Evolutionary conservation across 2,113 vertebrate genomes (phyloP), one percentile per base, ranked within the genome.

Genomic region (Pampusana beccarii): DNA sequence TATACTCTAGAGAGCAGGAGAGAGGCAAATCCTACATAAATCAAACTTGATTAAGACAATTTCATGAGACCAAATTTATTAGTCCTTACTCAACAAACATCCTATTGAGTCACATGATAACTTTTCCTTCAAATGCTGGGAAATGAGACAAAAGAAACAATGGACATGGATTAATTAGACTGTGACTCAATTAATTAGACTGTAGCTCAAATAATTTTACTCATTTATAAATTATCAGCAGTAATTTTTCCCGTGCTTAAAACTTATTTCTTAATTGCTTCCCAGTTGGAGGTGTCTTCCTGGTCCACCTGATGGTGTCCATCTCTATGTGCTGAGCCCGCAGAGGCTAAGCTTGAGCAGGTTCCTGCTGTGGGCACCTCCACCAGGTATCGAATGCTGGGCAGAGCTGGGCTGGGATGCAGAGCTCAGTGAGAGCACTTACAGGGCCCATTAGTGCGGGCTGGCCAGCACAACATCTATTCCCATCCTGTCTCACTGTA

Each of bases 371-470:
- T 13, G 18, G 50, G 11, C 38, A 60, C 1, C 10, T 51, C 17
- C 36, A 56, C 2, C 12, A 34, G 23, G 28, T 11, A 40, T 6
- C 0, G 0, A 53, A 61, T 0, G 0, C 20, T 57, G 42, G 29
- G 10, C 33, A 95, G 66, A 38, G 51, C 24, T 3, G 3, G 6
- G 16, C 34, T 0, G 0, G 17, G n/a, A 62, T 28, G 26, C 10
- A 40, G 17, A 50, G 10, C 25, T 36, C 44, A 57, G 44, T 25
- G 20, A 36, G 6, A 79, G 6, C 38, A 13, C 82, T 65, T 80
- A 17, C 24, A 90, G 50, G 19, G 10, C 8, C n/a, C 0, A 1
- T 60, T 36, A 16, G 8, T 16, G 16, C 40, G 46, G 25, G 12
- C 24, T 65, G 58, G n/a, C 15, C 16, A 50, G 24, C 79, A 26